A percentile compares a stretch with the other conserved stretches of the same genome.
phyloP scores from a whole-genome alignment of 1,140 invertebrate genomes.

The Drosophila aff. region DNA sequence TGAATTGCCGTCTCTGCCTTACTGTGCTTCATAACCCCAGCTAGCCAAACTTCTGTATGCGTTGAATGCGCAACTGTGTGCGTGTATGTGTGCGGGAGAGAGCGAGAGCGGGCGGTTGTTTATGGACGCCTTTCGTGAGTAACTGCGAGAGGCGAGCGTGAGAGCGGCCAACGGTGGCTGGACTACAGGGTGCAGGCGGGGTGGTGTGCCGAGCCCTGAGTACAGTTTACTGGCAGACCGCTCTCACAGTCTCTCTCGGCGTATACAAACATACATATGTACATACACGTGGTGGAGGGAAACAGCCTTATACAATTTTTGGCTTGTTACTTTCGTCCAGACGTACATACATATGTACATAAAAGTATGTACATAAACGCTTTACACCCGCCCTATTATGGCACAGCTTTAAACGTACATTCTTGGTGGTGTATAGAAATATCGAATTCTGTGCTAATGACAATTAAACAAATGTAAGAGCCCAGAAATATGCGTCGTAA shows the following conservation, averaged over 20 bases:
- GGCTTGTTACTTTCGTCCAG: slow-evolving; percentile 65
- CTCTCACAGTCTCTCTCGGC: slow-evolving; percentile 28
- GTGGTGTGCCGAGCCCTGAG: slow-evolving; percentile 43
- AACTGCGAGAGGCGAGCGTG: slow-evolving; percentile 28
- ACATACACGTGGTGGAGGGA: slow-evolving; percentile 78
- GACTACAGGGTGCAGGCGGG: slow-evolving; percentile 1
- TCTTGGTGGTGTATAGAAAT: slow-evolving; percentile 9
- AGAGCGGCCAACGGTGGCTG: slow-evolving; percentile 3
- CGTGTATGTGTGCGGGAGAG: slow-evolving; percentile 43
- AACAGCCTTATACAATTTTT: slow-evolving; percentile 71
- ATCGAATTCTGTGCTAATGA: slow-evolving; percentile 7
- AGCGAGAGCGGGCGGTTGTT: slow-evolving; percentile 34
- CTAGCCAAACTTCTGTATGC: slow-evolving; percentile 71
- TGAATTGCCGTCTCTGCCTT: slow-evolving; percentile 83
- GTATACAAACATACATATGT: slow-evolving; percentile 51
- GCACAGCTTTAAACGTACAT: slow-evolving; percentile 21
- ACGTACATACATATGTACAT: slow-evolving; percentile 22
- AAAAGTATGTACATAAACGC: slow-evolving; percentile 34
- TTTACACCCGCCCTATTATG: slow-evolving; percentile 19
- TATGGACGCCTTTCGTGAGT: slow-evolving; percentile 20
- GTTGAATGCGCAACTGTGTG: slow-evolving; percentile 68
- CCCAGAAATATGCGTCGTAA: slow-evolving; percentile 4
- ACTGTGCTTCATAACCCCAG: slow-evolving; percentile 71
- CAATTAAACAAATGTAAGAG: background rate
- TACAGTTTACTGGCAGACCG: slow-evolving; percentile 66